Conservation (phyloP, 1,140 invertebrate genomes). For the Drosophila chauvacae region DNA sequence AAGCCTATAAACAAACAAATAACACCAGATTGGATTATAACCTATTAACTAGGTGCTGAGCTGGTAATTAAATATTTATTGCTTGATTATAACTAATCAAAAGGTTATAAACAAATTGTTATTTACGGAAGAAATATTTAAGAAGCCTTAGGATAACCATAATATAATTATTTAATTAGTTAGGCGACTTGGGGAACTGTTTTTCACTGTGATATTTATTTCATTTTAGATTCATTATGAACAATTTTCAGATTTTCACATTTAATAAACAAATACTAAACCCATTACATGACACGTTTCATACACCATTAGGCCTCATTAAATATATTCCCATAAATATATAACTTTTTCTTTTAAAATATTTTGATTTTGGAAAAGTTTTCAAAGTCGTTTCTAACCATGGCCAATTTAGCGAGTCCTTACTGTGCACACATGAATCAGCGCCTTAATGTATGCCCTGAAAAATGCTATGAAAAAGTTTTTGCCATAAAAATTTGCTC, state of each 20-base stretch:
- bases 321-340: not conserved
- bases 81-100: not conserved
- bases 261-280: not conserved
- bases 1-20: not conserved
- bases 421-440: conserved; percentile 42
- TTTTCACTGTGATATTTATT: no score
- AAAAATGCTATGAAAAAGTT: conserved; percentile 69
- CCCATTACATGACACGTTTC: not conserved
- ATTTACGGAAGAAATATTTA: not conserved
- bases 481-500: conserved; percentile 70
- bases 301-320: not conserved
- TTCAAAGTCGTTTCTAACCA: not conserved
- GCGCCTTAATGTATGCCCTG: conserved; percentile 51
- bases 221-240: not conserved
- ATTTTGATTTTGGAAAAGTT: conserved; percentile 10
- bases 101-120: not conserved
- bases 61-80: not conserved
- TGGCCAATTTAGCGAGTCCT: conserved; percentile 21
- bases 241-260: not conserved
- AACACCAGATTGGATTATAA: no score
- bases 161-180: not conserved
- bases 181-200: not conserved
- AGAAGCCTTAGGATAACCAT: not conserved
- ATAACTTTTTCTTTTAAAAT: not conserved
- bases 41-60: not conserved